phyloP scores from a whole-genome alignment of 1,140 invertebrate genomes.

The Orussus abietinus region DNA sequence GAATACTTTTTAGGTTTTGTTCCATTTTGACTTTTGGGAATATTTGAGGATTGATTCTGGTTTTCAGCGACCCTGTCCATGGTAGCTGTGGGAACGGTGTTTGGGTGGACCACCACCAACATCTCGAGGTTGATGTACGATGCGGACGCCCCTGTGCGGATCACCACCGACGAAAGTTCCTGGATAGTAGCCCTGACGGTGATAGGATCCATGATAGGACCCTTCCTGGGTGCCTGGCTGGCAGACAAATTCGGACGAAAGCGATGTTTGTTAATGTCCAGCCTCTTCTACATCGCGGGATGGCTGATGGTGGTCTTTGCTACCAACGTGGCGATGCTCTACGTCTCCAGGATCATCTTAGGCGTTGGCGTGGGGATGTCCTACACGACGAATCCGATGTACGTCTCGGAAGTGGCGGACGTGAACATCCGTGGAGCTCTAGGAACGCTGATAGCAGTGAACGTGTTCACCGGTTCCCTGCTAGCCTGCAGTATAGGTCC shows the following conservation, averaged over 20 bases:
- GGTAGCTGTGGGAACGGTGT: constrained; percentile 48
- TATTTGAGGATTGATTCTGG: too few species aligned
- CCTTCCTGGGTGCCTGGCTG: constrained; percentile 46
- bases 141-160: constrained; percentile 30
- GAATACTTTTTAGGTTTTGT: too few species aligned
- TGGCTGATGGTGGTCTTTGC: constrained; percentile 65
- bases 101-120: constrained; percentile 47
- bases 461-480: constrained; percentile 64
- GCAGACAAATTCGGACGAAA: constrained; percentile 65
- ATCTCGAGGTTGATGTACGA: constrained; percentile 29
- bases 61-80: constrained; percentile 48
- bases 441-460: constrained; percentile 66
- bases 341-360: constrained; percentile 57
- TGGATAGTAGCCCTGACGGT: constrained; percentile 48
- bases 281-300: constrained; percentile 63
- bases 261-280: constrained; percentile 60
- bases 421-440: constrained; percentile 66
- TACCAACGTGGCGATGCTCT: constrained; percentile 52
- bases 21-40: too few species aligned
- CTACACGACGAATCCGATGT: constrained; percentile 69
- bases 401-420: constrained; percentile 66
- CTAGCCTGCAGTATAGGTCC: constrained; percentile 67
- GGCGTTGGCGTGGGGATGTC: constrained; percentile 70
- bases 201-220: constrained; percentile 52
- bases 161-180: constrained; percentile 37